Evolutionary conservation across 2,888 invertebrate species (phyloP), one percentile per base, ranked within the genome.

Genomic region (Arrhopalites spinosus): DNA sequence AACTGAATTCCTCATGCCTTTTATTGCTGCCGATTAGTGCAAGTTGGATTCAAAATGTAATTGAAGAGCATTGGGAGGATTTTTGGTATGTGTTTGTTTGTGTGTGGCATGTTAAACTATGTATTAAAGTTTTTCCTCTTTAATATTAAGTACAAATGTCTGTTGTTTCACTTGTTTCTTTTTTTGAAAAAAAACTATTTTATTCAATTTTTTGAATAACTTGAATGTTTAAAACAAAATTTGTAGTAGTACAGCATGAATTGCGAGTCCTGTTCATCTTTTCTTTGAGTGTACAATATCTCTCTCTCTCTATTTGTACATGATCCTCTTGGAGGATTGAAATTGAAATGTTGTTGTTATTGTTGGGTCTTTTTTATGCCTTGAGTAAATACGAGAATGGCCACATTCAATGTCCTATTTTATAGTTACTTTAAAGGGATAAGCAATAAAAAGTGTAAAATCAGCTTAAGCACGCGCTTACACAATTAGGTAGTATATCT

Each of bases 61-160:
- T 66, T 66, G 66, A 66, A 66, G 66, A 66, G 66, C 66, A 66
- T 66, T 66, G 29, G 36, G 66, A 66, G 43, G 66, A 66, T 66
- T 66, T 30, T 66, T 7, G 43, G 63, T 63, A 29, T 63, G 29
- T 63, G 2, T 59, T 11, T 8, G 25, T 36, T 3, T 11, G 36
- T 36, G 36, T 36, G 36, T 36, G 36, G 36, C 11, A 36, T 36
- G 3, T 36, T 36, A 36, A 11, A 7, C 36, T 36, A 36, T 11
- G 53, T 53, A 59, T 25, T 13, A 59, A 59, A 23, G 23, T 59
- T 20, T 25, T 59, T 59, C n/a, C n/a, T n/a, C n/a, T n/a, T n/a
- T n/a, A n/a, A n/a, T n/a, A n/a, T n/a, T n/a, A n/a, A n/a, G n/a
- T n/a, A n/a, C n/a, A n/a, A n/a, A n/a, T n/a, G n/a, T n/a, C n/a